A percentile compares a stretch with the other conserved stretches of the same genome.
phyloP scores from a whole-genome alignment of 1,140 invertebrate species.

The Psix sp. region DNA sequence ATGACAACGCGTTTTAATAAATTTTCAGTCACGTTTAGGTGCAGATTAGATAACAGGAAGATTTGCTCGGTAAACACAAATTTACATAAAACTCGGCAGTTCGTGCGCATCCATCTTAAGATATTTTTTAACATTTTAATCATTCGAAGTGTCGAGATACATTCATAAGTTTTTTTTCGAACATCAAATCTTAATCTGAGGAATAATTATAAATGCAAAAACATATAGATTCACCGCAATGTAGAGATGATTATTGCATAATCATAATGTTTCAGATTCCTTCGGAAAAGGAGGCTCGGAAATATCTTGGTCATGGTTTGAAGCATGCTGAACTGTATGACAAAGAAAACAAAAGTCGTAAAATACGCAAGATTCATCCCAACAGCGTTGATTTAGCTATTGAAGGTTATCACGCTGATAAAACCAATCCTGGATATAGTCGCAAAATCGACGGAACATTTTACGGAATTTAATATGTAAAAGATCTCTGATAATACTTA shows the following conservation, averaged over 20 bases:
- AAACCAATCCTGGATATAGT: slow-evolving; percentile 75
- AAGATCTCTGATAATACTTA: slow-evolving; percentile 7
- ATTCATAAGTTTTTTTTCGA: too few species aligned
- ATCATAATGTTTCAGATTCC: slow-evolving; percentile 40
- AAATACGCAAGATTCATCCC: slow-evolving; percentile 68
- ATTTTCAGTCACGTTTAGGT: slow-evolving; percentile 66
- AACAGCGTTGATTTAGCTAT: slow-evolving; percentile 74
- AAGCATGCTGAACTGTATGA: slow-evolving; percentile 27
- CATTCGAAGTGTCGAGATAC: too few species aligned
- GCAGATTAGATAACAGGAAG: slow-evolving; percentile 61
- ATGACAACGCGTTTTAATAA: slow-evolving; percentile 64
- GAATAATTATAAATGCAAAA: too few species aligned
- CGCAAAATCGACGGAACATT: slow-evolving; percentile 76
- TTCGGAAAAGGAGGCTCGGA: slow-evolving; percentile 37
- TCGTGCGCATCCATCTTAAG: slow-evolving; percentile 61
- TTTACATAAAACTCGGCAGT: slow-evolving; percentile 65
- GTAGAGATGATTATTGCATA: too few species aligned
- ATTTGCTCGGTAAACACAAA: slow-evolving; percentile 63
- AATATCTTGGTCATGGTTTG: slow-evolving; percentile 53
- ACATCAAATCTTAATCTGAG: too few species aligned
- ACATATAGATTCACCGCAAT: too few species aligned
- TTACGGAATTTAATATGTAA: slow-evolving; percentile 69
- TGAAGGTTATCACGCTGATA: slow-evolving; percentile 72
- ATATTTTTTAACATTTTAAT: slow-evolving; percentile 17
- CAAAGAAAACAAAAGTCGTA: slow-evolving; percentile 28